Evolutionary conservation across 1,140 invertebrate genomes (phyloP), one percentile per base, ranked within the genome.

Genomic region (Cyphomyrmex costatus): DNA sequence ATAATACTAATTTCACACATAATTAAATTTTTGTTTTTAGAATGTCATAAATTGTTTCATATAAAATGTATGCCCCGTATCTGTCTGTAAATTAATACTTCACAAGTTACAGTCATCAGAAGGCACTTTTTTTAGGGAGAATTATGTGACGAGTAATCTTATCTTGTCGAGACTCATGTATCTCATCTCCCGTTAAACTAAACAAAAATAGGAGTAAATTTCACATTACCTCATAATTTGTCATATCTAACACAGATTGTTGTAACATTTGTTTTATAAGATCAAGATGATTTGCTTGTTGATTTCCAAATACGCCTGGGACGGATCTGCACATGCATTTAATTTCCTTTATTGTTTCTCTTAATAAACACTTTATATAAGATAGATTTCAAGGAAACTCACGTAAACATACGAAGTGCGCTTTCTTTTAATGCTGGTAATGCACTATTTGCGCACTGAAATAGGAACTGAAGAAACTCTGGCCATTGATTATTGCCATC

Each of bases 401-500:
- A 98, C 96, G 98, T 97, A 92, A 99, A 99, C 95, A 99, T 98
- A 89, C 98, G 97, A 60, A 99, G 96, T 16, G 98, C 98, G 91
- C 98, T 97, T 95, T 99, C 99, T 95, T 98, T 98, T n/a, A 99
- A 96, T 66, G 97, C 96, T 36, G 97, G 95, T 92, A 97, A 96
- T 49, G 97, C 96, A 86, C 98, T 97, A 95, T 97, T 98, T 19
- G 98, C 98, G 95, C 98, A 98, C 93, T 98, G 97, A 95, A 99
- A 99, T 92, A 99, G 96, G 95, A 99, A 99, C 93, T 99, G 97
- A 36, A 99, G 96, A 93, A 99, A 98, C 93, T 99, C 99, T 33
- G 98, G 98, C 99, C 99, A 99, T 85, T 97, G 97, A 95, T 99
- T 99, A 92, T 98, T 98, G 36, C 98, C 98, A 94, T 99, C 98